Percentiles rank a stretch among this genome's conserved stretches.
phyloP scores from a whole-genome alignment of 2,888 invertebrate species.

The Lepas anatifera region DNA sequence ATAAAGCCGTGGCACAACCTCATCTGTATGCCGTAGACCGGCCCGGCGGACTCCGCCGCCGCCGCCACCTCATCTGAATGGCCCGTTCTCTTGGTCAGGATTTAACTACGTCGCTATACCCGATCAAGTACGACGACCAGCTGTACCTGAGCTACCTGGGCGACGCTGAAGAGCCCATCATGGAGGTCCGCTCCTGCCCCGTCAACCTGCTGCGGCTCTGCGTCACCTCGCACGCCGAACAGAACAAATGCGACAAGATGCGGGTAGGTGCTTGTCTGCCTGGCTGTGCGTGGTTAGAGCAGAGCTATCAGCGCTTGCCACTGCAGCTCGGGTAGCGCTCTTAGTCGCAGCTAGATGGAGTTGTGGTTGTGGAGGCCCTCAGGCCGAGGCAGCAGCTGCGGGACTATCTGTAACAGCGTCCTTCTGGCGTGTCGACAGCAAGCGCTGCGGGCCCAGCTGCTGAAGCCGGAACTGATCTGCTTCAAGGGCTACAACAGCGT shows the following conservation, averaged over 20 bases:
- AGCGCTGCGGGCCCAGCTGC: slow-evolving; percentile 69
- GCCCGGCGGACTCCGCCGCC: no score
- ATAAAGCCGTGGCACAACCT: no score
- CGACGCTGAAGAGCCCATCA: slow-evolving; percentile 51
- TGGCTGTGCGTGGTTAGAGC: no score
- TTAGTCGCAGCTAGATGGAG: no score
- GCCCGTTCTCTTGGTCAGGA: slow-evolving; percentile 52
- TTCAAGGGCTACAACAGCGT: slow-evolving; percentile 42
- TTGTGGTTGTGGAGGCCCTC: no score
- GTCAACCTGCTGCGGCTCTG: slow-evolving; percentile 73
- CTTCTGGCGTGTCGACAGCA: slow-evolving; percentile 47
- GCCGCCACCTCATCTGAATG: no score
- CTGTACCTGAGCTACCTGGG: slow-evolving; percentile 61
- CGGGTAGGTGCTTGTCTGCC: slow-evolving; percentile 58
- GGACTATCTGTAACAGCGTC: no score
- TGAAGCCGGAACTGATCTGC: slow-evolving; percentile 69
- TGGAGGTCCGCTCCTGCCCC: slow-evolving; percentile 68
- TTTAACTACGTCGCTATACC: slow-evolving; percentile 49
- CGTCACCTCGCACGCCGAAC: slow-evolving; percentile 78
- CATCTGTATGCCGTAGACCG: no score
- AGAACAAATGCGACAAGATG: slow-evolving; percentile 85
- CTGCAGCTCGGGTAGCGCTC: no score
- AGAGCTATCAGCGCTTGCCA: no score
- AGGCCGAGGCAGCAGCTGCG: no score
- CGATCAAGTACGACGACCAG: slow-evolving; percentile 58